Evolutionary conservation across 2,888 invertebrate species (phyloP), one percentile per base, ranked within the genome.

Genomic region (Labia minor): DNA sequence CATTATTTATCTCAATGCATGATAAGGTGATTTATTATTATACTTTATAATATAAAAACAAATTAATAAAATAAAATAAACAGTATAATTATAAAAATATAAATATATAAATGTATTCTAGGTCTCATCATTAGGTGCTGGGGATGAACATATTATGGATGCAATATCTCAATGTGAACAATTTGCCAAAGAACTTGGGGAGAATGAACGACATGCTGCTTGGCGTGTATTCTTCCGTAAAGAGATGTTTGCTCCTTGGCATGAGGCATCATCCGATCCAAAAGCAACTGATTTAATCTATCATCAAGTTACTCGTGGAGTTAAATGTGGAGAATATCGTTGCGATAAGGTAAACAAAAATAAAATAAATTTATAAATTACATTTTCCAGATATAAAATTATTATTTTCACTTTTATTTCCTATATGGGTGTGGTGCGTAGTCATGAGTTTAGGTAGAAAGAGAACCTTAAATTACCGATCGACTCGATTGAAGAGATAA

Each of bases 111-210:
- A n/a, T n/a, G n/a, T 49, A 14, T 49, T 49, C 21, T 71, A 82
- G 83, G 88, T 92, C 0, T 85, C 93, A 72, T 94, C 94, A 0
- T 77, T 95, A 67, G 95, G 95, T 37, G 89, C 88, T 76, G 94
- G 91, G 69, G 85, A 85, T 18, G 95, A 95, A 77, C 95, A 95
- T 75, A 88, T 97, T 0, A 89, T 96, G 88, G 96, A 97, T 78
- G 96, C 95, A 0, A 90, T 97, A 73, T 93, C 93, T 0, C 94
- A 95, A 76, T 95, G 95, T 77, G 96, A 97, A 76, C 95, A 96
- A 76, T 95, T 92, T 76, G 90, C 93, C 21, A 93, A 90, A 78
- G 95, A 95, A 77, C 89, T 91, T 76, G 92, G 93, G 0, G 85
- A 87, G 1, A 85, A 87, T 67, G 94, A 95, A 76, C 83, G 89